A percentile compares a stretch with the other conserved stretches of the same genome.
Evolutionary conservation across 2,888 invertebrate species (phyloP).

Genomic region (Yponomeuta sedellus): DNA sequence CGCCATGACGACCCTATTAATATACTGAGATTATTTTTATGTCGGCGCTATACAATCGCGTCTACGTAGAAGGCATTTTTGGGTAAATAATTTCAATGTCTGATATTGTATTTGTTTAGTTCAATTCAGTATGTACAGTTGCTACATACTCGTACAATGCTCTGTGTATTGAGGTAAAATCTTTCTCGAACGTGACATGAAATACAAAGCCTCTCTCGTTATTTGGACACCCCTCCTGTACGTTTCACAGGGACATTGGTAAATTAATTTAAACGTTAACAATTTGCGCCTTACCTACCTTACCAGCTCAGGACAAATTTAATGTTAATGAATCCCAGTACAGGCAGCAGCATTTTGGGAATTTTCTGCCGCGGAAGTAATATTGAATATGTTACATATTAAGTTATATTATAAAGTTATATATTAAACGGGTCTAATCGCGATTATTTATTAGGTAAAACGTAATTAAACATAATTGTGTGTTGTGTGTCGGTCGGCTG

Average conservation of each 20-base stretch:
- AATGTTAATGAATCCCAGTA: not conserved
- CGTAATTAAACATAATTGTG: no score
- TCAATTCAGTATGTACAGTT: not conserved
- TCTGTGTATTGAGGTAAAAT: no score
- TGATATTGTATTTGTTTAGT: not conserved
- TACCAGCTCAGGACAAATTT: not conserved
- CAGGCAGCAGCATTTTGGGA: not conserved
- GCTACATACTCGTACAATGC: no score
- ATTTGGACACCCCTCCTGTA: not conserved
- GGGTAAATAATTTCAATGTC: not conserved
- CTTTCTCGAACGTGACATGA: not conserved
- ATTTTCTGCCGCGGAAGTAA: not conserved
- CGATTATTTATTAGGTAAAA: no score
- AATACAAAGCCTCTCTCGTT: not conserved
- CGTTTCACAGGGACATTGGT: not conserved
- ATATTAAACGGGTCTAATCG: no score
- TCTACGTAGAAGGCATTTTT: not conserved
- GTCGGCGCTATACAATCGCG: constrained; percentile 7
- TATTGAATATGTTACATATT: no score
- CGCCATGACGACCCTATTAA: constrained; percentile 42
- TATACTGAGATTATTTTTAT: constrained; percentile 38
- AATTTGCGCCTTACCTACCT: not conserved
- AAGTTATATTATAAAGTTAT: no score
- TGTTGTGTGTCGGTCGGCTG: no score
- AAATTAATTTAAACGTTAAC: not conserved